These are phyloP conservation scores for Antidorcas marsupialis DNA, from an alignment of 2,113 vertebrate species.

Conservation along the genomic window DNA sequence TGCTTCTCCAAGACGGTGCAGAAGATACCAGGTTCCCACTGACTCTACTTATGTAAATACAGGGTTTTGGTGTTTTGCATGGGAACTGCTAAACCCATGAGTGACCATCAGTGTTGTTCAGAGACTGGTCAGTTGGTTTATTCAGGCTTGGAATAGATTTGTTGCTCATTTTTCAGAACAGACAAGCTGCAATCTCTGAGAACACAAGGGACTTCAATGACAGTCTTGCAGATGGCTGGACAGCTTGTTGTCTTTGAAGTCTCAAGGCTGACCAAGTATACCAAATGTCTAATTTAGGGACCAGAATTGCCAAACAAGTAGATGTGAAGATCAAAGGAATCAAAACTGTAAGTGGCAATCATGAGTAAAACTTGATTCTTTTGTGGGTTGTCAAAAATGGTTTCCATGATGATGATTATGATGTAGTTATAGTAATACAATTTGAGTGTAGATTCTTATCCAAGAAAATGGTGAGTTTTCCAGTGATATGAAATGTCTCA, in stretches of 20 bases:
- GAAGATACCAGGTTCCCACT: background rate
- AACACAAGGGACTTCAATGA: background rate
- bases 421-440: background rate
- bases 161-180: background rate
- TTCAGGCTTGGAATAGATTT: background rate
- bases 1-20: background rate
- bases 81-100: background rate
- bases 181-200: background rate
- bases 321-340: conserved; percentile 10
- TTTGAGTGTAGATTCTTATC: background rate
- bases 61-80: background rate
- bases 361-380: background rate
- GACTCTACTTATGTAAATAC: background rate
- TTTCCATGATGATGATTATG: background rate
- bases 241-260: background rate
- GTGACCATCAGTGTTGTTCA: background rate
- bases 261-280: conserved; percentile 16
- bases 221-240: background rate
- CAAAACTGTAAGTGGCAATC: background rate
- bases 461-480: background rate
- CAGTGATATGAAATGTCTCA: conserved; percentile 6
- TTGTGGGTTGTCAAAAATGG: background rate
- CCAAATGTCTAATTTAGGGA: conserved; percentile 34
- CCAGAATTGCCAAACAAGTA: background rate
- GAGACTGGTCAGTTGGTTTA: background rate